Conservation (phyloP, 2,797 vertebrate species). For the Micrastur ruficollis region DNA sequence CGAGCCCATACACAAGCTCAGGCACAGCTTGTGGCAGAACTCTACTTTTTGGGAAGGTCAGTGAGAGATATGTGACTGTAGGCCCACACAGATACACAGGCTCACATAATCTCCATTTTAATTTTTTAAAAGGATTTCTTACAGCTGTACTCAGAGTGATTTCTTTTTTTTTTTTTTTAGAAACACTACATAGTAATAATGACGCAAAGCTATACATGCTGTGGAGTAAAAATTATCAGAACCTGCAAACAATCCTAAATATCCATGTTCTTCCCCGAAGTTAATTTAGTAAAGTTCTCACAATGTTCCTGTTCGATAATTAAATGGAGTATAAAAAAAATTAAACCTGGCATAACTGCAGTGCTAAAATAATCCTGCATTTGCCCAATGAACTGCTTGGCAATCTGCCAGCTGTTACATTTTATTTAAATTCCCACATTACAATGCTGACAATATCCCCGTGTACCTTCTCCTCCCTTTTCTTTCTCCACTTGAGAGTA, state of each 20-base stretch:
- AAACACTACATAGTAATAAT: neutral
- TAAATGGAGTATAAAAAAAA: neutral
- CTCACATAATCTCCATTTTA: neutral
- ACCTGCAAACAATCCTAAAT: neutral
- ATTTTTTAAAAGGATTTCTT: neutral
- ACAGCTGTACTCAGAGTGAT: neutral
- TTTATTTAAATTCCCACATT: neutral
- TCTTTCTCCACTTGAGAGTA: neutral
- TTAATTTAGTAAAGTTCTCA: neutral
- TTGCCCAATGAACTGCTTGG: neutral
- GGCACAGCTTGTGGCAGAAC: neutral
- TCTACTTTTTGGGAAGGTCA: neutral
- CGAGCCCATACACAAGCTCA: neutral
- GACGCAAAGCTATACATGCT: neutral
- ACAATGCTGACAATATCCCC: neutral
- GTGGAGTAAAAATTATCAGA: neutral
- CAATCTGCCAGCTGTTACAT: constrained; percentile 9
- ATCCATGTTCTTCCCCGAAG: neutral
- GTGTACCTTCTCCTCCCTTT: neutral
- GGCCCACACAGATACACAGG: neutral
- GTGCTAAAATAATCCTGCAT: neutral
- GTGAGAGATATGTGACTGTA: neutral
- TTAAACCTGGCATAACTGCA: neutral
- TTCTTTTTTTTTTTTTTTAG: neutral
- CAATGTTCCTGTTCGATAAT: neutral